Base-by-base conservation (phyloP, 2,113 vertebrate species). In the Pongo pygmaeus region DNA sequence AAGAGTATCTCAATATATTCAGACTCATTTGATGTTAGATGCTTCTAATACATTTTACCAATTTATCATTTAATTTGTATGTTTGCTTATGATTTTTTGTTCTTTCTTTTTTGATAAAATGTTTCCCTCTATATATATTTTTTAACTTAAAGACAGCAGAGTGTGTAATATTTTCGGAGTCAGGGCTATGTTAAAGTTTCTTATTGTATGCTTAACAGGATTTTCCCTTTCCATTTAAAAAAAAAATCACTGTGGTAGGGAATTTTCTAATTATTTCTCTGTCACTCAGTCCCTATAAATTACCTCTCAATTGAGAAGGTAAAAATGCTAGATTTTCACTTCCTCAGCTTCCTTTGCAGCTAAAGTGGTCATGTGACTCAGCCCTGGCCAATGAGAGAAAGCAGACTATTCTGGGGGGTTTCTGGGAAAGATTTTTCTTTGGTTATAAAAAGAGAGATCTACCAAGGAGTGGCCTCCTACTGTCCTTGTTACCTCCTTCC, bases 11-110 rank as follows among this genome's bases (percentile, higher is more conserved):
- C 30, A 6, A 27, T 17, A 6, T 57, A 78, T 52, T 61, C 75
- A 40, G 14, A 74, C 11, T 79, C 88, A 55, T 89, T 64, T n/a
- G 46, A 88, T 70, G 22, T 79, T 8, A 40, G 78, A 30, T 84
- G 43, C 92, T 88, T 94, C 43, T 72, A 96, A 92, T 50, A 91
- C 30, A n/a, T 48, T 91, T 87, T 40, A 57, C 61, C 59, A 48
- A n/a, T 84, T 83, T 61, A 72, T 84, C 3, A 61, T 52, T 40
- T 78, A 17, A 48, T 67, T 46, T 91, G 75, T 25, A 6, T 40
- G 59, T 57, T 8, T 74, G 16, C 11, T 25, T 35, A 4, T 27
- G 8, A 46, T 30, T 57, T 89, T 94, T 57, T 75, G 8, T 46
- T 77, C 40, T 83, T 69, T n/a, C 8, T 46, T 59, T 84, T 59